Percentiles rank a stretch among this genome's conserved stretches.
phyloP scores from a whole-genome alignment of 1,140 invertebrate species.

The Papilio polytes region DNA sequence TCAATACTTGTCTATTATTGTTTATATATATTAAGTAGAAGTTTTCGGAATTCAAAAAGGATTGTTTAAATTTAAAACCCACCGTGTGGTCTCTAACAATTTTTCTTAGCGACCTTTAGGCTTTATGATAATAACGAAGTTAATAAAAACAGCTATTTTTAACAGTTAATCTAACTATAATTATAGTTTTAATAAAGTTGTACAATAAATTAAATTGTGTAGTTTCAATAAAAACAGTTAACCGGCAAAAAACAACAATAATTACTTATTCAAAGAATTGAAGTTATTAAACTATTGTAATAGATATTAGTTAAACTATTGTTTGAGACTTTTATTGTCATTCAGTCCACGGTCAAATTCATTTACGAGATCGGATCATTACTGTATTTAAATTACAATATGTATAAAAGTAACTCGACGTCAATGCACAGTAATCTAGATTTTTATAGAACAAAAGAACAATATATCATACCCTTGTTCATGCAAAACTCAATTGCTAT shows the following conservation, averaged over 20 bases:
- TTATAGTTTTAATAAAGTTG: neutral
- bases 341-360: neutral
- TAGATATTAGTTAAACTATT: neutral
- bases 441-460: neutral
- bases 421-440: neutral
- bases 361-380: neutral
- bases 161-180: too few species aligned
- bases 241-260: neutral
- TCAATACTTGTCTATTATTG: too few species aligned
- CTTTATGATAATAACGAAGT: too few species aligned
- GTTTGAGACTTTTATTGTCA: neutral
- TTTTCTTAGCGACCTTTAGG: too few species aligned
- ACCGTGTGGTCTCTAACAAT: too few species aligned
- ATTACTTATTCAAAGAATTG: slow-evolving; percentile 1
- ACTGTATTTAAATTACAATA: neutral
- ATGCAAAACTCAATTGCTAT: neutral
- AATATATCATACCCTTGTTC: neutral
- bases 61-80: too few species aligned
- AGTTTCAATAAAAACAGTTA: neutral
- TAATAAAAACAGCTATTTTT: too few species aligned
- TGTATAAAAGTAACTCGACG: neutral
- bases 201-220: neutral
- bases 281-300: neutral
- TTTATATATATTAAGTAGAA: too few species aligned
- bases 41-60: too few species aligned